A percentile compares a stretch with the other conserved stretches of the same genome.
Conservation (phyloP, 2,113 vertebrate genomes). For the Onychostoma macrolepis region DNA sequence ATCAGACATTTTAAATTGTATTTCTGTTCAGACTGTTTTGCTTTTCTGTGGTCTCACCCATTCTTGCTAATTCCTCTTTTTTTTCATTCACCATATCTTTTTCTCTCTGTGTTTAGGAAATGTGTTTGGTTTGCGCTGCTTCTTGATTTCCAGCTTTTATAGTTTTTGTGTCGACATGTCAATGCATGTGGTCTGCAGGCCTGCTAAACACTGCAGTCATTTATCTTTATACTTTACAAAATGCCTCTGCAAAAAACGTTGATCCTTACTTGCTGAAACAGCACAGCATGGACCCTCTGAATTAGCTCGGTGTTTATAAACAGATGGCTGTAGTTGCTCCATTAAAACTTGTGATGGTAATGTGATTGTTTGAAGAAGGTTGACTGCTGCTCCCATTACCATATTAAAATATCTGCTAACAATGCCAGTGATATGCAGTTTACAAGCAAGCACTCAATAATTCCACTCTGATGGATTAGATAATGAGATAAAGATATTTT, state of each 20-base stretch:
- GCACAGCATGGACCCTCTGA: not conserved
- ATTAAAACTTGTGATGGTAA: constrained; percentile 16
- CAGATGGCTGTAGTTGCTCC: not conserved
- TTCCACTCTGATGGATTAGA: constrained; percentile 10
- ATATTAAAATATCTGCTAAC: constrained; percentile 29
- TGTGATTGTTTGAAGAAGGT: constrained; percentile 3
- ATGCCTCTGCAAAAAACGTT: not conserved
- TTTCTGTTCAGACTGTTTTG: not conserved
- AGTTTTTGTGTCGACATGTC: constrained; percentile 26
- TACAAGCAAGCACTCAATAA: constrained; percentile 7
- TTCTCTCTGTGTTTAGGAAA: constrained; percentile 19
- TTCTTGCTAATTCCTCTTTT: not conserved
- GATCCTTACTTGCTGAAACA: constrained; percentile 28
- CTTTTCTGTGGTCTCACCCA: not conserved
- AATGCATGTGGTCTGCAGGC: constrained; percentile 18
- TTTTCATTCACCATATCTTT: not conserved
- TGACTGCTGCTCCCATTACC: not conserved
- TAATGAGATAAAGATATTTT: constrained; percentile 43
- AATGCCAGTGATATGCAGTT: constrained; percentile 3
- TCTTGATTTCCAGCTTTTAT: constrained; percentile 10
- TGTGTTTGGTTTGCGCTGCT: constrained; percentile 39
- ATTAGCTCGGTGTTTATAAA: not conserved
- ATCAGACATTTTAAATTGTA: constrained; percentile 1
- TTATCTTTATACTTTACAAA: constrained; percentile 2
- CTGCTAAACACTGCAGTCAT: constrained; percentile 11